A percentile compares a stretch with the other conserved stretches of the same genome.
phyloP scores from a whole-genome alignment of 2,113 vertebrate species.

The Microcebus tavaratra region DNA sequence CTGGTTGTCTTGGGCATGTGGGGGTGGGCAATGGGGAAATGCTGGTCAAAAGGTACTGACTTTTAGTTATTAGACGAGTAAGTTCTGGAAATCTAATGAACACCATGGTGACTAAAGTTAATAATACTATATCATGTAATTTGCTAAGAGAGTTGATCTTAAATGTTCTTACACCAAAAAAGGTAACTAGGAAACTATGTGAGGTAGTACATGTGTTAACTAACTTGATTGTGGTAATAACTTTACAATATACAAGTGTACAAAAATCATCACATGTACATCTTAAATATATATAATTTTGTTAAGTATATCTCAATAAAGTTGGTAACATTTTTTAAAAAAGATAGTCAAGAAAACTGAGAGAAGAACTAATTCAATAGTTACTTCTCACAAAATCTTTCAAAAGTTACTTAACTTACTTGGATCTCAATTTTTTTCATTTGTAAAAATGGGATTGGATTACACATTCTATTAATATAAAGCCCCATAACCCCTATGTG shows the following conservation, averaged over 20 bases:
- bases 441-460: not conserved
- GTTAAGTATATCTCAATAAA: not conserved
- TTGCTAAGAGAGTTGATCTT: not conserved
- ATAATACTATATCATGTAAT: not conserved
- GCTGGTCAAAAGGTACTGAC: not conserved
- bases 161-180: not conserved
- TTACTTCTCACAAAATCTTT: not conserved
- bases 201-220: not conserved
- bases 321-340: not conserved
- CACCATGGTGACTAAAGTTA: not conserved
- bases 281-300: not conserved
- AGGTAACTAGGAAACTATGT: not conserved
- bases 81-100: not conserved
- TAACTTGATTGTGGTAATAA: not conserved
- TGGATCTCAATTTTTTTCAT: not conserved
- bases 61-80: not conserved
- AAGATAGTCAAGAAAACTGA: not conserved
- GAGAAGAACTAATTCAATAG: not conserved
- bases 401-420: not conserved
- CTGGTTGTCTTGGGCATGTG: accelerated
- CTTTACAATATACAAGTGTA: not conserved
- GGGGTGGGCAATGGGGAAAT: not conserved
- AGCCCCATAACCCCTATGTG: not conserved
- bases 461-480: not conserved
- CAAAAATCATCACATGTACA: not conserved